A percentile compares a stretch with the other conserved stretches of the same genome.
Evolutionary conservation across 2,113 vertebrate genomes (phyloP).

Genomic region (Notiomystis cincta): DNA sequence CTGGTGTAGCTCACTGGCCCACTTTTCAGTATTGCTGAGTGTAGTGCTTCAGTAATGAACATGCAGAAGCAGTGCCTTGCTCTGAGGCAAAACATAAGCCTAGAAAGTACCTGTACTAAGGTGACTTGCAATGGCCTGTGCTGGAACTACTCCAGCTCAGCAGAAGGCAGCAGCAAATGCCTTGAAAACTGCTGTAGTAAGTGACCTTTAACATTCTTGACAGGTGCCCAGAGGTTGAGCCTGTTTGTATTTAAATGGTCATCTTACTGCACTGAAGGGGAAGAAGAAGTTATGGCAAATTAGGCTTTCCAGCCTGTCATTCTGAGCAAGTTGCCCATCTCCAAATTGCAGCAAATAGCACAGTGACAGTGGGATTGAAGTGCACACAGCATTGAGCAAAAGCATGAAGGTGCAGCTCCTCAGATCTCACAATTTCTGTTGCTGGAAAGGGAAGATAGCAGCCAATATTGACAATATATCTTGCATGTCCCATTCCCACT

Average conservation of each 20-base stretch:
- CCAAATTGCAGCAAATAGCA: neutral
- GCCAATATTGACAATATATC: neutral
- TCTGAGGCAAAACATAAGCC: neutral
- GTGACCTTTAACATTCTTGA: neutral
- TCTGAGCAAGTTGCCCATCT: neutral
- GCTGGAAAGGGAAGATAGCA: neutral
- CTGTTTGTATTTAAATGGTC: neutral
- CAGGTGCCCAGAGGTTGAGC: neutral
- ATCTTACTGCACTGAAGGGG: neutral
- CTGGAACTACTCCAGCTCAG: neutral
- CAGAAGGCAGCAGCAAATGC: neutral
- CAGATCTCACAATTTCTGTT: neutral
- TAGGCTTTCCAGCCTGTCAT: neutral
- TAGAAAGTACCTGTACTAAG: neutral
- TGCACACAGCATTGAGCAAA: neutral
- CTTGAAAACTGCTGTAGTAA: neutral
- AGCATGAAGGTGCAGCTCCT: neutral
- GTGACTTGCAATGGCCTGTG: neutral
- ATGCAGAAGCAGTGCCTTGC: neutral
- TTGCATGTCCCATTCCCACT: neutral
- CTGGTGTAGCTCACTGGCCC: neutral
- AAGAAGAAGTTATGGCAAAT: neutral
- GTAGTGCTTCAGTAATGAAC: neutral
- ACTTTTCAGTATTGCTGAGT: neutral
- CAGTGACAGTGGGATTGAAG: neutral